Evolutionary conservation across 2,113 vertebrate genomes (phyloP).

Genomic region (Craseonycteris thonglongyai): DNA sequence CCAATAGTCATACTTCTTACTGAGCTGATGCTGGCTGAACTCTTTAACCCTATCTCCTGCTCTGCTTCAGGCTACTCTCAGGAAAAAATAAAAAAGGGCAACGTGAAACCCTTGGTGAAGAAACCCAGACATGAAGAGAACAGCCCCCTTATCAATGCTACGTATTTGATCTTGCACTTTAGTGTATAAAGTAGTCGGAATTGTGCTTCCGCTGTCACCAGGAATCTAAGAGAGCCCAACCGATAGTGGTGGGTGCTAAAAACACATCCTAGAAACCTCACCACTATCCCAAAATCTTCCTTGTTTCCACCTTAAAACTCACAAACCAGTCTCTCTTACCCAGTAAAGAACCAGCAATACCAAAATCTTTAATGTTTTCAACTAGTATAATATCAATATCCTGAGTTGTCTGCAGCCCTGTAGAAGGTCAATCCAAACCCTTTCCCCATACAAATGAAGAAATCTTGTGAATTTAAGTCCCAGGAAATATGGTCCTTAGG

Average conservation of each 20-base stretch:
- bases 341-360: not conserved
- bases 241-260: not conserved
- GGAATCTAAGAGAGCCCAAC: not conserved
- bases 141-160: fast-evolving
- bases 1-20: not conserved
- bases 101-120: not conserved
- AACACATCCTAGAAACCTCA: not conserved
- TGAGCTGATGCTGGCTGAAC: not conserved
- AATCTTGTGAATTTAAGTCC: not conserved
- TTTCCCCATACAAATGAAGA: not conserved
- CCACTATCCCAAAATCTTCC: not conserved
- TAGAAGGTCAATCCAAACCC: not conserved
- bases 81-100: not conserved
- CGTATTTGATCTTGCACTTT: not conserved
- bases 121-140: not conserved
- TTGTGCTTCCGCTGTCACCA: not conserved
- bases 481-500: not conserved
- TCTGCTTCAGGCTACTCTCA: not conserved
- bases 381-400: not conserved
- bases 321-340: not conserved
- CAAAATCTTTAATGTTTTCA: not conserved
- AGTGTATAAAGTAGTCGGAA: not conserved
- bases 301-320: not conserved
- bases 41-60: too few relatives aligned
- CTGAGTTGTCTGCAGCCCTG: not conserved